phyloP scores from a whole-genome alignment of 2,888 invertebrate genomes.

The Hirtodrosophila cameraria region DNA sequence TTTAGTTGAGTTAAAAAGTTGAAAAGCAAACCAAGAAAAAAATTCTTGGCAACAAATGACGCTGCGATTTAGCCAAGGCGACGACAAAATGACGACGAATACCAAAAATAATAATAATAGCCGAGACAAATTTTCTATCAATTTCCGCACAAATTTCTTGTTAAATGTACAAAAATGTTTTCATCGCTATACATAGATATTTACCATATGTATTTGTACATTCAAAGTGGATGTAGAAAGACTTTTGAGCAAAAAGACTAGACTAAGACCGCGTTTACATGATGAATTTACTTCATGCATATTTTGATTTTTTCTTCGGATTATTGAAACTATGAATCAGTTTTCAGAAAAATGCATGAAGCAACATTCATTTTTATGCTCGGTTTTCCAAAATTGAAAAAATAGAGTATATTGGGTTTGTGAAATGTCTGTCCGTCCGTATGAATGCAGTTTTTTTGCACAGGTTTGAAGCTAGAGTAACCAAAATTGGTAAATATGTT shows the following conservation, averaged over 20 bases:
- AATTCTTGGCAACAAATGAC: conserved; percentile 51
- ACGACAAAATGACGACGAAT: conserved; percentile 34
- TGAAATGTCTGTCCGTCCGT: no score
- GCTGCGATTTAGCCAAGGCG: conserved; percentile 15
- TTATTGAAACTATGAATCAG: no score
- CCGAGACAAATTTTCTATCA: conserved; percentile 13
- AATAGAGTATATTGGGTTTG: no score
- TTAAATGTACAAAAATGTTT: conserved; percentile 13
- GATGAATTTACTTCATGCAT: no score
- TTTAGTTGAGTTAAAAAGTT: conserved; percentile 1
- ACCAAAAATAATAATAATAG: conserved; percentile 60
- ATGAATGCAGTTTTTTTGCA: no score
- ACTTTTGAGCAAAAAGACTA: background rate
- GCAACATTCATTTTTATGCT: no score
- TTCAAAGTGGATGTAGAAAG: background rate
- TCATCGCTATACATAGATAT: background rate
- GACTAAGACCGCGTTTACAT: background rate
- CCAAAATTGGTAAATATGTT: no score
- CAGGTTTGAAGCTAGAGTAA: no score
- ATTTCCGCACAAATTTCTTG: conserved; percentile 22
- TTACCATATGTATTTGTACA: background rate
- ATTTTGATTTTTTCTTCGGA: no score
- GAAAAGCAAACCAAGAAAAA: conserved; percentile 34
- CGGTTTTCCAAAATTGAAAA: no score
- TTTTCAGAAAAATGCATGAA: no score